Evolutionary conservation across 2,113 vertebrate genomes (phyloP).

Genomic region (Grus americana): DNA sequence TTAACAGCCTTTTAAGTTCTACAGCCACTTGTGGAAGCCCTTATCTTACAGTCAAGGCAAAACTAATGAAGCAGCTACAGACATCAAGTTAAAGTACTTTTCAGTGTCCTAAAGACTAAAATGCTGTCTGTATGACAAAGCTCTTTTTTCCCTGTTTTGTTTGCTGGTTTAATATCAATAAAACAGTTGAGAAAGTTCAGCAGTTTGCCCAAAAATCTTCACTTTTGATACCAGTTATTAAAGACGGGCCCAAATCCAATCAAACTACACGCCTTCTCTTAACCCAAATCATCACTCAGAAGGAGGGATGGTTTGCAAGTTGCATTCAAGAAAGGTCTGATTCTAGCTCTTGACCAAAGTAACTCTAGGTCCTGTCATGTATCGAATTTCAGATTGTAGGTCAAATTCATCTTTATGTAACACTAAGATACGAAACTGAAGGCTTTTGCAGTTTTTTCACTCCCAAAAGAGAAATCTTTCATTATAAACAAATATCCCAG

Average conservation of each 20-base stretch:
- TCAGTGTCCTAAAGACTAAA: slow-evolving; percentile 5
- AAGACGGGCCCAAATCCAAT: not conserved
- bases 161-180: not conserved
- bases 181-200: not conserved
- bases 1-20: slow-evolving; percentile 41
- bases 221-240: not conserved
- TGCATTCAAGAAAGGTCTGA: not conserved
- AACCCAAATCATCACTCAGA: not conserved
- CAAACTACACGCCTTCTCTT: not conserved
- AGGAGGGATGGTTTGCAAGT: not conserved
- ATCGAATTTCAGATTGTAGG: not conserved
- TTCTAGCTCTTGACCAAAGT: not conserved
- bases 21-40: slow-evolving; percentile 8
- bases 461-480: not conserved
- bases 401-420: not conserved
- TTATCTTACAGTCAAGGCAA: not conserved
- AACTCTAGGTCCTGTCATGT: not conserved
- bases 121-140: not conserved
- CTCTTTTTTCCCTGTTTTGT: not conserved
- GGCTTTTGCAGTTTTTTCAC: not conserved
- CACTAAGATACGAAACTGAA: not conserved
- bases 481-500: not conserved
- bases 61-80: slow-evolving; percentile 6
- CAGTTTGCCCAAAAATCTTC: not conserved
- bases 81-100: not conserved